These are phyloP conservation scores for Nyctereutes procyonoides DNA, from an alignment of 2,113 vertebrate species.

Conservation along the genomic window DNA sequence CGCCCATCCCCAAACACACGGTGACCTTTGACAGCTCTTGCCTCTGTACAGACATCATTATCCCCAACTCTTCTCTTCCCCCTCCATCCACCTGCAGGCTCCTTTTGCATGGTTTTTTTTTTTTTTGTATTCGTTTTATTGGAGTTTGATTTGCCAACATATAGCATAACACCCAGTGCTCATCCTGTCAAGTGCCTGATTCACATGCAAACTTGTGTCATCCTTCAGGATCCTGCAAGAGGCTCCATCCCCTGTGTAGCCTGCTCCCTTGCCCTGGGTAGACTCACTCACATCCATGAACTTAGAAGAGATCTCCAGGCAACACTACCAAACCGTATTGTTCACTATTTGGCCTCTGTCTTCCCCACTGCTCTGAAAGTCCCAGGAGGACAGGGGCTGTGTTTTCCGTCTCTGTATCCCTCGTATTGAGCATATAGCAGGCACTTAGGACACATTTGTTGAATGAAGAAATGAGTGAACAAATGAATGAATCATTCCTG, in stretches of 20 bases:
- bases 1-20: neutral
- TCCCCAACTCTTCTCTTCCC: neutral
- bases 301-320: neutral
- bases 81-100: neutral
- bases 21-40: neutral
- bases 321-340: neutral
- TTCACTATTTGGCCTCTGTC: neutral
- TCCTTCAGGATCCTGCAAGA: neutral
- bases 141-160: no score
- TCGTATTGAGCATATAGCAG: neutral
- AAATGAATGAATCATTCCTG: neutral
- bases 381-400: neutral
- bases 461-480: constrained; percentile 3
- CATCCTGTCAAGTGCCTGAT: no score
- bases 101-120: neutral
- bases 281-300: neutral
- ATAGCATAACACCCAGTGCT: no score
- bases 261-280: no score
- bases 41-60: neutral
- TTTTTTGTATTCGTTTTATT: no score
- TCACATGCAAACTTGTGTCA: neutral
- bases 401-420: neutral
- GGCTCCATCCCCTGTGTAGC: neutral
- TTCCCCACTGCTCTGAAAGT: neutral
- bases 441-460: neutral